Conservation (phyloP, 2,888 invertebrate species). For the Drosophila borborema region DNA sequence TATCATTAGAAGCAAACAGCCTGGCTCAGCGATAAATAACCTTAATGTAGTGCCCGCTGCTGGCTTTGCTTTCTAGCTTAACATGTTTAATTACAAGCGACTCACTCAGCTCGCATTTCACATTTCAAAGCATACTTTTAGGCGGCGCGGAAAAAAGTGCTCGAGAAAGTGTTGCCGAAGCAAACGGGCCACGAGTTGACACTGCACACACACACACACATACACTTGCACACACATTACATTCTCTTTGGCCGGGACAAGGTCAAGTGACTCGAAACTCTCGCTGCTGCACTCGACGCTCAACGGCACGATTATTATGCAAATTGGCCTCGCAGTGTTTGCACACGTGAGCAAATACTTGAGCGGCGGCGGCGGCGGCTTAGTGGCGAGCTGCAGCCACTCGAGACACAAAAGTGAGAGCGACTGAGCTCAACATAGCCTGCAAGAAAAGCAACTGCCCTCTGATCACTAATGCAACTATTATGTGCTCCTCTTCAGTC, state of each 20-base stretch:
- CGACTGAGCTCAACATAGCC: not conserved
- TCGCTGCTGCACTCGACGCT: constrained; percentile 38
- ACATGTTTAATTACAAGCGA: constrained; percentile 65
- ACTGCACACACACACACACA: not conserved
- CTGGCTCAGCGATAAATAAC: constrained; percentile 70
- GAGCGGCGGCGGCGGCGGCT: constrained; percentile 36
- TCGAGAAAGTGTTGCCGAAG: constrained; percentile 73
- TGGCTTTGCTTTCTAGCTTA: constrained; percentile 35
- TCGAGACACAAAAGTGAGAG: constrained; percentile 55
- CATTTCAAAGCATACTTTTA: constrained; percentile 73
- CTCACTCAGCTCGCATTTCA: constrained; percentile 42
- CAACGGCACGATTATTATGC: constrained; percentile 69
- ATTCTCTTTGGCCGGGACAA: constrained; percentile 42
- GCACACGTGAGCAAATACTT: constrained; percentile 74
- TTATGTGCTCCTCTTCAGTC: not conserved
- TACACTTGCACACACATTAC: not conserved
- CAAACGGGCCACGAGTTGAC: constrained; percentile 55
- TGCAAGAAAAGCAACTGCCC: not conserved
- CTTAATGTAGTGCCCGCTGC: constrained; percentile 74
- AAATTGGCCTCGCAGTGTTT: constrained; percentile 75
- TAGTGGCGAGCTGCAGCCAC: constrained; percentile 43
- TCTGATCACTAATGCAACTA: not conserved
- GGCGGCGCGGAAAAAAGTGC: constrained; percentile 73
- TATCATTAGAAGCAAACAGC: constrained; percentile 67
- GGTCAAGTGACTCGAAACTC: constrained; percentile 59